phyloP scores from a whole-genome alignment of 2,888 invertebrate species.

The Aspidiotus rigidus region DNA sequence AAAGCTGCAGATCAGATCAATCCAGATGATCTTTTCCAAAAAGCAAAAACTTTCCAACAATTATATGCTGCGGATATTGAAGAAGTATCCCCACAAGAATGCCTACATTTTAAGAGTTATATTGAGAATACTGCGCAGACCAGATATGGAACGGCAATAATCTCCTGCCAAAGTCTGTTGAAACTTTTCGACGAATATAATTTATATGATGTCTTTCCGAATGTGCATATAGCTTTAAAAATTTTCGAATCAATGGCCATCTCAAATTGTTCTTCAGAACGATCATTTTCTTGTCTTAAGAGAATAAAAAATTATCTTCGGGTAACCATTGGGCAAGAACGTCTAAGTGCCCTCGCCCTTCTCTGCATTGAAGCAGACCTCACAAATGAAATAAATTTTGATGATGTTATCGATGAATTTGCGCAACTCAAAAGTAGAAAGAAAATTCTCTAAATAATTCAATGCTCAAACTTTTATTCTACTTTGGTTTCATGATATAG shows the following conservation, averaged over 20 bases:
- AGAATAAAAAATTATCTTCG: slow-evolving; percentile 12
- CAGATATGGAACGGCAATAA: neutral
- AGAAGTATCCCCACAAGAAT: neutral
- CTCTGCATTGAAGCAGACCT: neutral
- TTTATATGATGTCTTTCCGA: slow-evolving; percentile 3
- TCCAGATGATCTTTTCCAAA: slow-evolving; percentile 10
- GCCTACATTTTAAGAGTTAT: neutral
- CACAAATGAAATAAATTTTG: neutral
- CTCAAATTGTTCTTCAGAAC: neutral
- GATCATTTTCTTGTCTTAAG: neutral
- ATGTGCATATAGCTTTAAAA: neutral
- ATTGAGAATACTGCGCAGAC: neutral
- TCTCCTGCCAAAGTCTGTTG: neutral
- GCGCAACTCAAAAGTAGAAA: neutral
- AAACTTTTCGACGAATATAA: neutral
- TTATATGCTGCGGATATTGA: neutral
- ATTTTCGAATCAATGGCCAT: neutral
- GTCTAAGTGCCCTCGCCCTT: neutral
- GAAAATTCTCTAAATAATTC: too few relatives aligned
- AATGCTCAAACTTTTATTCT: too few relatives aligned
- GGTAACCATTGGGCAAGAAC: neutral
- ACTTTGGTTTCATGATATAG: too few relatives aligned
- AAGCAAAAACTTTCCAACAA: neutral
- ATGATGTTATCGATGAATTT: slow-evolving; percentile 6
- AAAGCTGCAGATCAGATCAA: too few relatives aligned